Evolutionary conservation across 53 echinoderm and acorn worm species (phyloP).

Genomic region (Patiria pectinifera): DNA sequence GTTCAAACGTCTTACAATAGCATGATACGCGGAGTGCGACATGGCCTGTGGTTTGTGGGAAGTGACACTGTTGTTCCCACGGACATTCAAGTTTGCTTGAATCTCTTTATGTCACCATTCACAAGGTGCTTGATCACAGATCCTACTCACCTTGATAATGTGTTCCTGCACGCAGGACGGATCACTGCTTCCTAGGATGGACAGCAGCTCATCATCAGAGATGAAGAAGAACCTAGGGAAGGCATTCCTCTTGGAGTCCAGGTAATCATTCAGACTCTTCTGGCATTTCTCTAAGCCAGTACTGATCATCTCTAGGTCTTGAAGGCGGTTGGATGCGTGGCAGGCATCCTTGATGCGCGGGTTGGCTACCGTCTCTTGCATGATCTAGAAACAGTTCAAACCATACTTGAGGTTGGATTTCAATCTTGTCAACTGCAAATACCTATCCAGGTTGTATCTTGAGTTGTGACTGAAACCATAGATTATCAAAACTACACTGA

Average conservation of each 20-base stretch:
- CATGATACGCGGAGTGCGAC: no score
- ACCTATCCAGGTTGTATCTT: neutral
- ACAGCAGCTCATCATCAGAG: slow-evolving; percentile 97
- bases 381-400: slow-evolving; percentile 70
- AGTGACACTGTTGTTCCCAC: no score
- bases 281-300: slow-evolving; percentile 96
- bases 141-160: slow-evolving; percentile 90
- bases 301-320: slow-evolving; percentile 98
- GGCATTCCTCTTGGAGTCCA: slow-evolving; percentile 99
- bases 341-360: slow-evolving; percentile 98
- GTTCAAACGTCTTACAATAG: no score
- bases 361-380: slow-evolving; percentile 92
- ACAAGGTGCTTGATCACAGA: no score
- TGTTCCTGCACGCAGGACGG: slow-evolving; percentile 96
- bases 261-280: slow-evolving; percentile 99
- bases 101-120: no score
- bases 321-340: slow-evolving; percentile 91
- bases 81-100: no score
- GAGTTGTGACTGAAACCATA: no score
- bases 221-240: slow-evolving; percentile 99
- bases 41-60: no score
- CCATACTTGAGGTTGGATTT: neutral
- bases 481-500: no score
- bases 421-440: neutral
- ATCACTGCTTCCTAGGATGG: slow-evolving; percentile 98